Conservation (phyloP, 1,140 invertebrate species). For the Probaryconus sp. region DNA sequence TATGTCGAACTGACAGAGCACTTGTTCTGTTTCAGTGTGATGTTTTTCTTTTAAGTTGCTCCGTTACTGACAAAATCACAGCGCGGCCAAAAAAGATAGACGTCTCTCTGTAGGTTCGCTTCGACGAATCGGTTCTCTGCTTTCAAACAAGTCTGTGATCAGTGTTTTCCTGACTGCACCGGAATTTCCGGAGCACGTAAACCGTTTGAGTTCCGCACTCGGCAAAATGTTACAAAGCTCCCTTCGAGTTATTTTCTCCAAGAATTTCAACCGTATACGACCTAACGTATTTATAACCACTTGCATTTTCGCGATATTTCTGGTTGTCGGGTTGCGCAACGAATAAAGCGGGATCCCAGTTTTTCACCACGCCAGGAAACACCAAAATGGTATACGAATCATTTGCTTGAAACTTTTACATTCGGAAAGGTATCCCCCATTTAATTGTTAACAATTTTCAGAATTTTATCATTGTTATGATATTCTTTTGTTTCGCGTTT, state of each 20-base stretch:
- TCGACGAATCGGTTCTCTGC: conserved; percentile 48
- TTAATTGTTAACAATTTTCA: no score
- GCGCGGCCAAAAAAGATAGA: conserved; percentile 35
- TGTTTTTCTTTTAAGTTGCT: conserved; percentile 42
- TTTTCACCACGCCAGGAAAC: background rate
- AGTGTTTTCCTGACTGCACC: conserved; percentile 59
- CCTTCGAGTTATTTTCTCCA: conserved; percentile 42
- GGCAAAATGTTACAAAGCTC: conserved; percentile 50
- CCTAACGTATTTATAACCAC: conserved; percentile 43
- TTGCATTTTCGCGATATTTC: conserved; percentile 39
- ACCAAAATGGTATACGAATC: no score
- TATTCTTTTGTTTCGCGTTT: no score
- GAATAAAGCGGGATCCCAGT: conserved; percentile 1
- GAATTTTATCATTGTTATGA: no score
- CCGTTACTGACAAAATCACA: conserved; percentile 47
- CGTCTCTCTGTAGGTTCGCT: conserved; percentile 37
- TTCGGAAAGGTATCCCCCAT: no score
- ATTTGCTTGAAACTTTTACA: conserved; percentile 1
- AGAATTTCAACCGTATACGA: conserved; percentile 33
- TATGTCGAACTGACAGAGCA: conserved; percentile 4
- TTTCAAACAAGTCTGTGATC: conserved; percentile 53
- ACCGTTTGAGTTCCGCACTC: conserved; percentile 54
- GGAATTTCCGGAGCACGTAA: conserved; percentile 62
- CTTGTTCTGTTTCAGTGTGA: conserved; percentile 5
- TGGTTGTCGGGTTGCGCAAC: conserved; percentile 14